Evolutionary conservation across 2,113 vertebrate species (phyloP), one percentile per base, ranked within the genome.

Genomic region (Apteryx owenii): DNA sequence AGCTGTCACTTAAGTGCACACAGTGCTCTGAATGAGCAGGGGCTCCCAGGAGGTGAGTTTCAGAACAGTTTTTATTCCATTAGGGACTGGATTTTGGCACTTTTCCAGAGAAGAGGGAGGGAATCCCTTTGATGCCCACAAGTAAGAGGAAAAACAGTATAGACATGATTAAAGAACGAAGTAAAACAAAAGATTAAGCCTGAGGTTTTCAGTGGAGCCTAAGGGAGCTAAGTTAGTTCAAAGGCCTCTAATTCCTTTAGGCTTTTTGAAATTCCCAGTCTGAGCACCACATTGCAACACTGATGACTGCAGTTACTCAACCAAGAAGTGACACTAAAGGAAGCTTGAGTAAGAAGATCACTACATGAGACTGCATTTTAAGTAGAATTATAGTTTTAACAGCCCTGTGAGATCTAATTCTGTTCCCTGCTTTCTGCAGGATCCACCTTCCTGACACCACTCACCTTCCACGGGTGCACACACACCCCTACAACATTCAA

Each of bases 171-270:
- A 92, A 91, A 91, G 64, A 83, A 88, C 68, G 51, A 68, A 64
- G 5, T 10, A 83, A 95, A 83, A 65, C 53, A 87, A 93, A 92
- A 85, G n/a, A 71, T 90, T 90, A 93, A 88, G 61, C 46, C 31
- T 85, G 87, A 64, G 44, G 46, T 95, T 96, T 85, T 36, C 70
- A 48, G 29, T 46, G 78, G n/a, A 85, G 71, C 81, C 87, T 78
- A 83, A 61, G 71, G 84, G 81, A 93, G 12, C 31, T 60, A 66
- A 77, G 33, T 89, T 70, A 81, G 87, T 90, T 97, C 91, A 95
- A 91, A 96, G 61, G 28, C 28, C 20, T 75, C 28, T 54, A 42
- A 88, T 81, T 95, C 79, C 79, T 81, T 88, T 26, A 65, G 76
- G 89, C 23, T 88, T 89, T 84, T 60, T 64, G 33, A 92, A 94